Evolutionary conservation across 2,888 invertebrate species (phyloP).

Genomic region (Patella pellucida): DNA sequence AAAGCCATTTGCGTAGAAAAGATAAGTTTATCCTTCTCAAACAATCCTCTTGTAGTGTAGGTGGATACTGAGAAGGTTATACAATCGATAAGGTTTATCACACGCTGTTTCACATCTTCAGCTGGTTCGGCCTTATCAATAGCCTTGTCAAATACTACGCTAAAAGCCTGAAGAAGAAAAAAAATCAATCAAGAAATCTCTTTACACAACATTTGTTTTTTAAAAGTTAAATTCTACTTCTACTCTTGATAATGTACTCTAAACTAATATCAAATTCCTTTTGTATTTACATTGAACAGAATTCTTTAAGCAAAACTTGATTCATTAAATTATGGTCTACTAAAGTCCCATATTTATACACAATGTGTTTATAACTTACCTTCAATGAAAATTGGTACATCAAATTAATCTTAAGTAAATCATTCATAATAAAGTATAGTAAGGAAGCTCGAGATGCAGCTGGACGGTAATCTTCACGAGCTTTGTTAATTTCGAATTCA

Average conservation of each 20-base stretch:
- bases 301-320: too few relatives aligned
- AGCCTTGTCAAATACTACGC: constrained; percentile 97
- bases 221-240: not conserved
- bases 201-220: not conserved
- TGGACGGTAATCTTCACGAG: constrained; percentile 90
- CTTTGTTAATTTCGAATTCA: constrained; percentile 91
- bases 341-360: not conserved
- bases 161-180: constrained; percentile 81
- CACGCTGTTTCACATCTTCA: constrained; percentile 83
- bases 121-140: constrained; percentile 89
- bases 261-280: too few relatives aligned
- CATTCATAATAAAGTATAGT: constrained; percentile 94
- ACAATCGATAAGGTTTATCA: constrained; percentile 91
- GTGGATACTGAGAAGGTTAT: constrained; percentile 95
- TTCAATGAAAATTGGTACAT: constrained; percentile 98
- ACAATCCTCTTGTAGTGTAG: constrained; percentile 93
- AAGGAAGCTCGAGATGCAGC: constrained; percentile 94
- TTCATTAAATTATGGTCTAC: not conserved
- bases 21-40: constrained; percentile 96
- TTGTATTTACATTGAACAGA: not conserved
- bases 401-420: constrained; percentile 94
- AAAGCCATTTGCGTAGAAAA: constrained; percentile 97
- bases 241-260: too few relatives aligned
- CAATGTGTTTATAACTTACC: constrained; percentile 72
- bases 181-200: not conserved